phyloP scores from a whole-genome alignment of 1,140 invertebrate genomes.

The Caenorhabditis tropicalis region DNA sequence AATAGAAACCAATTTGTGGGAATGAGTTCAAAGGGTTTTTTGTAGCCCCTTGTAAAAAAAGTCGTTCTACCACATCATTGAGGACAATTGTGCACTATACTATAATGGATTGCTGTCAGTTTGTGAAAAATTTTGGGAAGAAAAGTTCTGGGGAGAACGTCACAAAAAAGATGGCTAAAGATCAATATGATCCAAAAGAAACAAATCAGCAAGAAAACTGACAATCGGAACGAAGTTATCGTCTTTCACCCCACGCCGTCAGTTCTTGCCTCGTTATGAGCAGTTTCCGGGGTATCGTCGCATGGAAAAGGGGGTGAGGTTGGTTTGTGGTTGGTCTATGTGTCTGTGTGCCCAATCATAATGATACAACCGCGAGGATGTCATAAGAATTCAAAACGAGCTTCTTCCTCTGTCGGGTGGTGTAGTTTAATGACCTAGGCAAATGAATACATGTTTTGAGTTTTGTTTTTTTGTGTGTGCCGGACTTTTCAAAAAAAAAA shows the following conservation, averaged over 20 bases:
- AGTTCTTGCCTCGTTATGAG: slow-evolving; percentile 14
- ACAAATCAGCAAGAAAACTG: slow-evolving; percentile 13
- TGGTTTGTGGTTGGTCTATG: slow-evolving; percentile 17
- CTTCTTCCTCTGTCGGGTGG: neutral
- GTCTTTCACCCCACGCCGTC: neutral
- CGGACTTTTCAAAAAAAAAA: neutral
- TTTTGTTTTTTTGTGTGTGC: neutral
- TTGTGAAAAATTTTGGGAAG: too few species aligned
- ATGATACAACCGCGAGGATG: slow-evolving; percentile 38
- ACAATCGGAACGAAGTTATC: slow-evolving; percentile 33
- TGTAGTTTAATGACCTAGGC: slow-evolving; percentile 16
- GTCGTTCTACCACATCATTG: too few species aligned
- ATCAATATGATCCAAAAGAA: neutral
- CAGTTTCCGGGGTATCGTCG: slow-evolving; percentile 37
- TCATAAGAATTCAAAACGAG: slow-evolving; percentile 41
- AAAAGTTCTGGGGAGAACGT: neutral
- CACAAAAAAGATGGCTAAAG: too few species aligned
- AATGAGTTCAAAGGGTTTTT: too few species aligned
- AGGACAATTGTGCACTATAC: too few species aligned
- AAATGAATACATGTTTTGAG: slow-evolving; percentile 21
- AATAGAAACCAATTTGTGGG: too few species aligned
- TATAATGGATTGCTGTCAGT: too few species aligned
- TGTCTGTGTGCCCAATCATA: slow-evolving; percentile 29
- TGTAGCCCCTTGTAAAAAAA: too few species aligned
- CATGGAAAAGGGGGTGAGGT: neutral